These are phyloP conservation scores for Cordylochernes scorpioides DNA, from an alignment of 2,888 invertebrate species.

Conservation along the genomic window DNA sequence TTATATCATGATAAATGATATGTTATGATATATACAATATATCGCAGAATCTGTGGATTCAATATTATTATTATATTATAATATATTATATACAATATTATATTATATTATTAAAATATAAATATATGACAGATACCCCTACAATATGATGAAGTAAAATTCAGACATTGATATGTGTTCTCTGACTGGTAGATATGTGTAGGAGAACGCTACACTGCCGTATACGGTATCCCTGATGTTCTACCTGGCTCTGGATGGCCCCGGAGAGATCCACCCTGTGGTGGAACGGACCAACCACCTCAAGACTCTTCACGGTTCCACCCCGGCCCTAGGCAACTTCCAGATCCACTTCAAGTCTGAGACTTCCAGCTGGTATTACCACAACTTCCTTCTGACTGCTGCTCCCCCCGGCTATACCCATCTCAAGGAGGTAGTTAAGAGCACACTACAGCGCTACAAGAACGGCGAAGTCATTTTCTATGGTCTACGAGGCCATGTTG, in stretches of 20 bases:
- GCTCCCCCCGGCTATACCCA: slow-evolving; percentile 34
- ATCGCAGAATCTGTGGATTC: too few species aligned
- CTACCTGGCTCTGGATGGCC: slow-evolving; percentile 47
- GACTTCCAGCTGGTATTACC: slow-evolving; percentile 18
- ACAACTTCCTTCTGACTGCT: slow-evolving; percentile 42
- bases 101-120: too few species aligned
- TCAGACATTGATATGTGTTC: too few species aligned
- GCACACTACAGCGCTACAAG: slow-evolving; percentile 30
- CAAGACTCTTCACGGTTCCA: slow-evolving; percentile 41
- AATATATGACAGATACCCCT: too few species aligned
- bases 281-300: slow-evolving; percentile 18
- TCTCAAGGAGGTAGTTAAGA: slow-evolving; percentile 44
- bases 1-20: too few species aligned
- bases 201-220: too few species aligned
- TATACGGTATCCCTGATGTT: too few species aligned
- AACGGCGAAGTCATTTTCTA: slow-evolving; percentile 20
- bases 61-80: too few species aligned
- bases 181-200: too few species aligned
- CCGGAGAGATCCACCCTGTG: slow-evolving; percentile 18
- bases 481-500: slow-evolving; percentile 16
- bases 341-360: slow-evolving; percentile 5
- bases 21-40: too few species aligned
- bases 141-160: too few species aligned
- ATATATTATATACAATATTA: too few species aligned
- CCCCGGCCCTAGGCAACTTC: slow-evolving; percentile 44